These are phyloP conservation scores for Fulica atra DNA, from an alignment of 2,113 vertebrate species.

Conservation along the genomic window DNA sequence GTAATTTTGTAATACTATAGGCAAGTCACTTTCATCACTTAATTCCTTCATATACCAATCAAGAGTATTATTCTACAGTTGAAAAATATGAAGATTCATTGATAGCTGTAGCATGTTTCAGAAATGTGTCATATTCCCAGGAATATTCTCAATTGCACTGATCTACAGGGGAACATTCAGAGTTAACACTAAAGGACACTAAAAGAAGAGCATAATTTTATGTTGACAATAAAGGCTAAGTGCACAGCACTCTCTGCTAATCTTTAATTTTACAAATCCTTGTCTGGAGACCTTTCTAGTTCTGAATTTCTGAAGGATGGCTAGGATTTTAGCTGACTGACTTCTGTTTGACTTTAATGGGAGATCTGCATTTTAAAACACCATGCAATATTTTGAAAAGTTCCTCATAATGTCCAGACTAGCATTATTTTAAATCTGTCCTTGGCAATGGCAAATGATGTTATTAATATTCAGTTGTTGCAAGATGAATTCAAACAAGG, in stretches of 20 bases:
- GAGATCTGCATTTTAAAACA: constrained; percentile 31
- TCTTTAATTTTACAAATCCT: constrained; percentile 33
- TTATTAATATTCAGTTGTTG: constrained; percentile 59
- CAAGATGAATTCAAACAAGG: constrained; percentile 40
- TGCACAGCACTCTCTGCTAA: neutral
- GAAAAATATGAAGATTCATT: neutral
- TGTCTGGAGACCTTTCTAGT: constrained; percentile 3
- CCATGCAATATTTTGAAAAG: neutral
- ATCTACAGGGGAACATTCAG: neutral
- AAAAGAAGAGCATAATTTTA: neutral
- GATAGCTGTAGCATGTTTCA: neutral
- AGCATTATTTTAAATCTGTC: constrained; percentile 28
- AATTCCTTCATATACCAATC: neutral
- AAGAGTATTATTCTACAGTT: neutral
- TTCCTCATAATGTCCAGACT: constrained; percentile 26
- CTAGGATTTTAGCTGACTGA: constrained; percentile 32
- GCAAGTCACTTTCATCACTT: neutral
- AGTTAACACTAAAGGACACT: neutral
- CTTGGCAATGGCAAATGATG: constrained; percentile 45
- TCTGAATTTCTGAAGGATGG: constrained; percentile 13
- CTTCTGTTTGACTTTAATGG: constrained; percentile 55
- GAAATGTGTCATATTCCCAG: neutral
- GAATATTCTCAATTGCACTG: neutral
- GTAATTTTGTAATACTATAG: neutral
- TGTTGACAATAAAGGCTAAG: neutral